These are phyloP conservation scores for Saiga tatarica DNA, from an alignment of 2,113 vertebrate species.

Conservation along the genomic window DNA sequence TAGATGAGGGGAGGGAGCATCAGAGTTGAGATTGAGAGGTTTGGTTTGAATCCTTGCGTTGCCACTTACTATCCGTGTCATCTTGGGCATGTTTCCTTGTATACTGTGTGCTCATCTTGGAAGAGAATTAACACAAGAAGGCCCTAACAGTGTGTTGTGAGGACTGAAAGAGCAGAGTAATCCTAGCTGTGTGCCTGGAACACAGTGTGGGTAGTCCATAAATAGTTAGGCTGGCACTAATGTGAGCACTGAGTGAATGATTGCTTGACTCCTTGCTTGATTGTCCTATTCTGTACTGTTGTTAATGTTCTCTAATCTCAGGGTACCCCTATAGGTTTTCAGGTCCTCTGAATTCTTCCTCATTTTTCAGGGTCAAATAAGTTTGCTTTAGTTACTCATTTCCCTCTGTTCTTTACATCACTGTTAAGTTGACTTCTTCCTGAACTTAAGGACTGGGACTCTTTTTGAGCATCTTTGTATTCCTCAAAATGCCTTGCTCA, in stretches of 20 bases:
- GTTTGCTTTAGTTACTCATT: not conserved
- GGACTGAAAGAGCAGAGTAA: slow-evolving; percentile 1
- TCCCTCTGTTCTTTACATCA: not conserved
- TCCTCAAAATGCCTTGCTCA: slow-evolving; percentile 2
- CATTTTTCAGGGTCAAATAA: not conserved
- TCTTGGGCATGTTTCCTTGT: not conserved
- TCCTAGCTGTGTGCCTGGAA: not conserved
- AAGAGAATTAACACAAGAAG: not conserved
- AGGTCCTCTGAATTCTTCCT: not conserved
- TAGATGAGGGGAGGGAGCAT: not conserved
- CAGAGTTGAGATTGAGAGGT: not conserved
- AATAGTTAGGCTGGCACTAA: slow-evolving; percentile 7
- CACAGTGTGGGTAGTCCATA: not conserved
- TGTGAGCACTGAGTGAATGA: not conserved
- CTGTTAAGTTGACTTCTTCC: not conserved
- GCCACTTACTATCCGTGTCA: not conserved
- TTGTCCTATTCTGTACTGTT: not conserved
- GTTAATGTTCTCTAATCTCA: not conserved
- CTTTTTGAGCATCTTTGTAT: not conserved
- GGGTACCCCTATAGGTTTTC: not conserved
- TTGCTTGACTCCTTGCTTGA: not conserved
- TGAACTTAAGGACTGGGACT: not conserved
- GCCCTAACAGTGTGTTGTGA: not conserved
- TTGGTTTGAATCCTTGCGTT: not conserved
- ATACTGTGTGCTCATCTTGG: not conserved